Evolutionary conservation across 2,797 vertebrate species (phyloP).

Genomic region (Tympanoctomys barrerae): DNA sequence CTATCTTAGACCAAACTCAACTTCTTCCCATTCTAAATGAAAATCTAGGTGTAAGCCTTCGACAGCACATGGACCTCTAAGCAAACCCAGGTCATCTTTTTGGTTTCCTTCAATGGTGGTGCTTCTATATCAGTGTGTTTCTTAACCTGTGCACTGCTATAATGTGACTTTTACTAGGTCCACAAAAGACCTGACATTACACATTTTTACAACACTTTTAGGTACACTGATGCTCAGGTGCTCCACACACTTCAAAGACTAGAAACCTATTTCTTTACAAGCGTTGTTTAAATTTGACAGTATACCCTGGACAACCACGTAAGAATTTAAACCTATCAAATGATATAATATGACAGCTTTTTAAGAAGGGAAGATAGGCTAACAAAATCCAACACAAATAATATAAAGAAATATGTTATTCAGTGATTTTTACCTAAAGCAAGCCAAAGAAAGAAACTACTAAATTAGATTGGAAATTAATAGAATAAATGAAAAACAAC

Average conservation of each 20-base stretch:
- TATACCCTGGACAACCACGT: background rate
- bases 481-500: background rate
- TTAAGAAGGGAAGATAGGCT: background rate
- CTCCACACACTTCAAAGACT: background rate
- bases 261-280: background rate
- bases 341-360: background rate
- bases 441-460: background rate
- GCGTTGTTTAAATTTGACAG: slow-evolving; percentile 18
- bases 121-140: background rate
- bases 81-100: background rate
- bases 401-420: background rate
- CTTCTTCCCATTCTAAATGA: background rate
- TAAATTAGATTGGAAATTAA: background rate
- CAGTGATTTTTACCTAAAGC: slow-evolving; percentile 5
- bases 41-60: background rate
- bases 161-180: background rate
- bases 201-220: slow-evolving; percentile 1
- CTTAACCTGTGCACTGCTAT: background rate
- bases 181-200: background rate
- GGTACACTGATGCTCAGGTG: background rate
- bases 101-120: background rate
- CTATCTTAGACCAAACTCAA: background rate
- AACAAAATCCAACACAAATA: background rate
- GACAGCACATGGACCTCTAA: background rate
- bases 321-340: slow-evolving; percentile 5